Evolutionary conservation across 30 jellyfish, hydroid and myxozoan species (phyloP).

Genomic region (Euphysa ruthae): DNA sequence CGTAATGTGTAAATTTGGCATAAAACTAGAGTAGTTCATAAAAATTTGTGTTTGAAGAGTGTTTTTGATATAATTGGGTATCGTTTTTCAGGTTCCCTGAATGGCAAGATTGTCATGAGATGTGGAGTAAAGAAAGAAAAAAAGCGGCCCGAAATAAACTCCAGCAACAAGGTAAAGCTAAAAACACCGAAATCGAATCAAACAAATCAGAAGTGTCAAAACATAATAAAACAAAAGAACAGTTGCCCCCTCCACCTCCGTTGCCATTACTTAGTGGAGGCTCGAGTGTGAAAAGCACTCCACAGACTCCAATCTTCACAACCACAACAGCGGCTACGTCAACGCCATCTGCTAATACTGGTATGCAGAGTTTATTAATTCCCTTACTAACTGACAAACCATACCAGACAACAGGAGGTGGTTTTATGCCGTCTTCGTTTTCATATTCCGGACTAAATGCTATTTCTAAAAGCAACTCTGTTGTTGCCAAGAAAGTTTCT

Average conservation of each 20-base stretch:
- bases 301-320: background rate
- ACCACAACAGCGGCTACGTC: background rate
- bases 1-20: too few species aligned
- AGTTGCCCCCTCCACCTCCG: slow-evolving; percentile 92
- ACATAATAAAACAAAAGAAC: too few species aligned
- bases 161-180: slow-evolving; percentile 42
- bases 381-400: background rate
- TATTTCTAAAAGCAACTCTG: background rate
- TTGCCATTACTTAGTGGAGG: slow-evolving; percentile 42
- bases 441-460: slow-evolving; percentile 3
- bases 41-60: too few species aligned
- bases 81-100: slow-evolving; percentile 72
- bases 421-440: slow-evolving; percentile 1
- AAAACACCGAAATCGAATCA: too few species aligned
- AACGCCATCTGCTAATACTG: background rate
- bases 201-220: background rate
- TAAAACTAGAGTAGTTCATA: too few species aligned
- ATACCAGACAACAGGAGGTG: background rate
- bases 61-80: too few species aligned
- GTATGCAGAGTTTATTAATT: background rate
- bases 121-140: slow-evolving; percentile 91
- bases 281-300: background rate
- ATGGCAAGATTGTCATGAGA: slow-evolving; percentile 94
- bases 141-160: slow-evolving; percentile 71
- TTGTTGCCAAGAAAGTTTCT: background rate